Evolutionary conservation across 2,797 vertebrate genomes (phyloP).

Genomic region (Podargus strigoides): DNA sequence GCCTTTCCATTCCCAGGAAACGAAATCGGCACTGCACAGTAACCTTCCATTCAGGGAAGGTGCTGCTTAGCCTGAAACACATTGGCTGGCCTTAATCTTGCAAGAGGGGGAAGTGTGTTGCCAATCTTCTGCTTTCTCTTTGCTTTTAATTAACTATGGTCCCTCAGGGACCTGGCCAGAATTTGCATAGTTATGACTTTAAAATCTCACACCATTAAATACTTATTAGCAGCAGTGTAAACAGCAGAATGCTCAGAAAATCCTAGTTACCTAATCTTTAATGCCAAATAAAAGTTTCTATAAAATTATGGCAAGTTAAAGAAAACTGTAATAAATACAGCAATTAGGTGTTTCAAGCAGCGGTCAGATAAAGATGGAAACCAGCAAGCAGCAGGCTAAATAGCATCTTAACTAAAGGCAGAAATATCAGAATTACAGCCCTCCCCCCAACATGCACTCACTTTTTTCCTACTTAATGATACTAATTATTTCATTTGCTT

Average conservation of each 20-base stretch:
- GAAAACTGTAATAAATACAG: slow-evolving; percentile 50
- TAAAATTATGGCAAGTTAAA: slow-evolving; percentile 25
- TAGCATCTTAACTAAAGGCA: slow-evolving; percentile 31
- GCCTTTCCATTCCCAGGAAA: background rate
- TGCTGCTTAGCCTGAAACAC: background rate
- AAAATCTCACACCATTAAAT: slow-evolving; percentile 55
- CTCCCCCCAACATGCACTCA: background rate
- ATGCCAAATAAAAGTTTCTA: slow-evolving; percentile 7
- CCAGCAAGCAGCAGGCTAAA: slow-evolving; percentile 21
- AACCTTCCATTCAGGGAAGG: background rate
- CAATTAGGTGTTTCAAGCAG: slow-evolving; percentile 48
- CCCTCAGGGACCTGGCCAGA: slow-evolving; percentile 39
- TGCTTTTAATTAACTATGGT: slow-evolving; percentile 40
- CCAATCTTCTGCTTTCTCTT: slow-evolving; percentile 11
- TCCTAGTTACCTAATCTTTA: background rate
- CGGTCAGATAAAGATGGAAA: slow-evolving; percentile 40
- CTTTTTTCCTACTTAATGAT: slow-evolving; percentile 50
- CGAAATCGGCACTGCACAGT: rapidly evolving
- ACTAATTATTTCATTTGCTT: slow-evolving; percentile 62
- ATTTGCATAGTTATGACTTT: slow-evolving; percentile 57
- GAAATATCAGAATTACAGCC: slow-evolving; percentile 1
- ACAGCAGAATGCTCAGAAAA: slow-evolving; percentile 51
- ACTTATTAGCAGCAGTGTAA: slow-evolving; percentile 42
- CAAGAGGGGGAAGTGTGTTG: background rate
- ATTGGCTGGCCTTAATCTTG: background rate